Base-by-base conservation (phyloP, 37 sponge, comb jelly and placozoan species). In the Spongilla lacustris region DNA sequence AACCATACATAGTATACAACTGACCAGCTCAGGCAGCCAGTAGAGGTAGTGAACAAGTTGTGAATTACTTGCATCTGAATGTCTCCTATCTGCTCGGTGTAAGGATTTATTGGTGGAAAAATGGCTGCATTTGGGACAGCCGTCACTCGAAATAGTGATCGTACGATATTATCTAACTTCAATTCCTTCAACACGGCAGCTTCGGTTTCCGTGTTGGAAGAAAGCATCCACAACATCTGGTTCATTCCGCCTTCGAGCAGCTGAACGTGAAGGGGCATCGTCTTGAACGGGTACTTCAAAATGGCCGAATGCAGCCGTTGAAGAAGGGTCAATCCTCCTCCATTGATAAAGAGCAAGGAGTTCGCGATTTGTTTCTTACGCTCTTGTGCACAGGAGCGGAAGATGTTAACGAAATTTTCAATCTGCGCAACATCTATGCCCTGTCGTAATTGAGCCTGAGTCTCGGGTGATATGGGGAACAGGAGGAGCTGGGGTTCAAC, bases 341-440 rank as follows among this genome's bases (percentile, higher is more conserved):
- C 34, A 28, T 66, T 0, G 29, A 85, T 66, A 38, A 85, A 85
- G 0, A 75, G 76, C 76, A 76, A 29, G 11, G 66, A 77, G 69
- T 85, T 85, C 23, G 77, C 77, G 23, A 76, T n/a, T n/a, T n/a
- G n/a, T n/a, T n/a, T n/a, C n/a, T n/a, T 50, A 0, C 48, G 28
- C 26, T 26, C 26, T 41, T 3, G 6, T 9, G 41, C 3, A 6
- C 6, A 41, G 41, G 41, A 6, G 41, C 6, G 0, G 66, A 66
- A 58, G 25, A 27, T 14, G 58, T 14, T 30, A 4, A 77, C 68
- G 27, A 85, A 11, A 36, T 11, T 35, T 35, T 85, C 85, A 2
- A 66, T 46, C 5, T 30, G 1, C 8, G 34, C 46, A 36, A 68
- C 4, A 21, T 66, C 12, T 49, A 79, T 21, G 26, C 50, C 6